Evolutionary conservation across 1,140 invertebrate genomes (phyloP).

Genomic region (Lasioglossum baleicum): DNA sequence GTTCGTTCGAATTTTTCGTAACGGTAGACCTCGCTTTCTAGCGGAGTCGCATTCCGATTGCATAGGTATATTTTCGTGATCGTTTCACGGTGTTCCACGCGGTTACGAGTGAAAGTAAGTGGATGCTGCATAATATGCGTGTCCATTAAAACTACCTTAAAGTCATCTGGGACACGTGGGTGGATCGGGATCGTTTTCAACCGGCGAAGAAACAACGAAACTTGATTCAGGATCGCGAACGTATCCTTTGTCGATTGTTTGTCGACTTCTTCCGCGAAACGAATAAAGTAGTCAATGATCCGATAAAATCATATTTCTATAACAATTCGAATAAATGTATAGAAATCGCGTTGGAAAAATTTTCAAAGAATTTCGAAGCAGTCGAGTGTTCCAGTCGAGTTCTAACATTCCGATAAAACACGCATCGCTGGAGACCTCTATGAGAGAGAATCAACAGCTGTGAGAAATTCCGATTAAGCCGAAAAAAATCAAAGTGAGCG

Average conservation of each 20-base stretch:
- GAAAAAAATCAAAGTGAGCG: conserved; percentile 45
- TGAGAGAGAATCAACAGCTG: conserved; percentile 42
- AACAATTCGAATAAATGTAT: no score
- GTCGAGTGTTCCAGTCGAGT: no score
- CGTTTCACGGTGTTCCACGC: conserved; percentile 20
- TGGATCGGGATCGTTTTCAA: neutral
- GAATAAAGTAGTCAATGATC: neutral
- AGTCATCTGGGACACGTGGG: conserved; percentile 18
- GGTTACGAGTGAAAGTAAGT: conserved; percentile 61
- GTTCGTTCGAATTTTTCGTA: conserved; percentile 1
- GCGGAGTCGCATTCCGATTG: conserved; percentile 23
- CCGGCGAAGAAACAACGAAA: neutral
- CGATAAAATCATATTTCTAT: neutral
- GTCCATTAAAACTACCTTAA: conserved; percentile 9
- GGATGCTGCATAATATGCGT: conserved; percentile 16
- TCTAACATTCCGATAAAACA: neutral
- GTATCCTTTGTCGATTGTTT: neutral
- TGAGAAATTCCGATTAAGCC: conserved; percentile 25
- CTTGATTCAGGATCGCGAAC: neutral
- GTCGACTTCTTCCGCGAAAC: neutral
- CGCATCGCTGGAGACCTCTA: conserved; percentile 57
- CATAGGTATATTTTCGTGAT: conserved; percentile 28
- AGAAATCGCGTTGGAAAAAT: no score
- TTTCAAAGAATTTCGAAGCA: no score
- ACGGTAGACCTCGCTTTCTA: conserved; percentile 19